Percentiles rank a stretch among this genome's conserved stretches.
These are phyloP conservation scores for Zaprionus lineosus DNA, from an alignment of 2,888 invertebrate genomes.

Conservation along the genomic window DNA sequence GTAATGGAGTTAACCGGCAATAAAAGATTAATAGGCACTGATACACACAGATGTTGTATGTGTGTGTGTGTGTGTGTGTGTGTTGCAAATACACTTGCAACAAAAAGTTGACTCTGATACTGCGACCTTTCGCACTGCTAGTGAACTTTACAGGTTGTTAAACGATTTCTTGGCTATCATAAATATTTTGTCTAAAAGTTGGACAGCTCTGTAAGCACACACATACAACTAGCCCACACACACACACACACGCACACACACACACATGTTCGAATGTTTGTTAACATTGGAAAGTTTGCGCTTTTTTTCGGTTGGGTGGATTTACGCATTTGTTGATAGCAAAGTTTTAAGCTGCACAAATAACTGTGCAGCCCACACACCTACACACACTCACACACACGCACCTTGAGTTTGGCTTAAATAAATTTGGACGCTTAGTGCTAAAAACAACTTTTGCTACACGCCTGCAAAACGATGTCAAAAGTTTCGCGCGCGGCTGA, in stretches of 20 bases:
- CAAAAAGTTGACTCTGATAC: too few relatives aligned
- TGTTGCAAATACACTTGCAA: too few relatives aligned
- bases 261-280: slow-evolving; percentile 32
- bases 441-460: slow-evolving; percentile 44
- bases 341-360: slow-evolving; percentile 72
- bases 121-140: too few relatives aligned
- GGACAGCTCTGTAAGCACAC: slow-evolving; percentile 54
- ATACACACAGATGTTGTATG: too few relatives aligned
- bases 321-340: slow-evolving; percentile 75
- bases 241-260: neutral
- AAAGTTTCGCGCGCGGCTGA: slow-evolving; percentile 66
- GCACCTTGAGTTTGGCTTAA: slow-evolving; percentile 41
- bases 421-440: slow-evolving; percentile 48
- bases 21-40: too few relatives aligned
- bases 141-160: slow-evolving; percentile 56
- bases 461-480: slow-evolving; percentile 58
- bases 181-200: slow-evolving; percentile 72
- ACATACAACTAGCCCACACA: neutral
- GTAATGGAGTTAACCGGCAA: too few relatives aligned
- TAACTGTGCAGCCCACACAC: slow-evolving; percentile 49
- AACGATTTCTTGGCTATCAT: slow-evolving; percentile 68
- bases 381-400: slow-evolving; percentile 26
- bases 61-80: too few relatives aligned
- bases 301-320: slow-evolving; percentile 62
- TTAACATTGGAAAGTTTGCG: slow-evolving; percentile 61